A percentile compares a stretch with the other conserved stretches of the same genome.
phyloP scores from a whole-genome alignment of 2,797 vertebrate genomes.

The Onychomys arenicola region DNA sequence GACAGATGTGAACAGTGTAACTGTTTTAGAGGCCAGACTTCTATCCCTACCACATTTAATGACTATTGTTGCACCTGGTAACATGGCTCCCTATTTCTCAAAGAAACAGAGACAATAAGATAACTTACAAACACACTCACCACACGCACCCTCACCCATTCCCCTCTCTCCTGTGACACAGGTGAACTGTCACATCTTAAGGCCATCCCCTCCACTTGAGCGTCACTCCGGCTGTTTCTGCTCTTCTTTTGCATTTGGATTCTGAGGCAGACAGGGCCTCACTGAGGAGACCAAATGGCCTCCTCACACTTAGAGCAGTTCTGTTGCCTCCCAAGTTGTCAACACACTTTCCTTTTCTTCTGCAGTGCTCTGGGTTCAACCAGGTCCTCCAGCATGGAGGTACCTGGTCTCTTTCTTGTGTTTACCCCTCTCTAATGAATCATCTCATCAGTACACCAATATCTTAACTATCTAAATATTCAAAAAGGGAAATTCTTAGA shows the following conservation, averaged over 20 bases:
- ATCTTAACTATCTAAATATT: not conserved
- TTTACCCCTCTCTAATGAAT: not conserved
- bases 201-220: not conserved
- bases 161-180: not conserved
- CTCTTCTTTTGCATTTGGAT: not conserved
- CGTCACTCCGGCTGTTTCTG: not conserved
- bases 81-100: slow-evolving; percentile 4
- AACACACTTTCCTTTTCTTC: not conserved
- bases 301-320: not conserved
- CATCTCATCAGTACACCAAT: not conserved
- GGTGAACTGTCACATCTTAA: not conserved
- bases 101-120: not conserved
- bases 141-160: not conserved
- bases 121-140: not conserved
- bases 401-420: not conserved
- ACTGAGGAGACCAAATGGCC: not conserved
- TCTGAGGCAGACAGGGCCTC: not conserved
- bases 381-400: not conserved
- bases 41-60: not conserved
- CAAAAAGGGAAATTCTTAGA: slow-evolving; percentile 20
- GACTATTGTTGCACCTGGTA: not conserved
- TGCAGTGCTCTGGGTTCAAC: too few species aligned
- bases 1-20: not conserved
- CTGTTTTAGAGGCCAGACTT: not conserved
- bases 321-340: not conserved